Conservation (phyloP, 1,140 invertebrate species). For the Propsilocerus akamusi region DNA sequence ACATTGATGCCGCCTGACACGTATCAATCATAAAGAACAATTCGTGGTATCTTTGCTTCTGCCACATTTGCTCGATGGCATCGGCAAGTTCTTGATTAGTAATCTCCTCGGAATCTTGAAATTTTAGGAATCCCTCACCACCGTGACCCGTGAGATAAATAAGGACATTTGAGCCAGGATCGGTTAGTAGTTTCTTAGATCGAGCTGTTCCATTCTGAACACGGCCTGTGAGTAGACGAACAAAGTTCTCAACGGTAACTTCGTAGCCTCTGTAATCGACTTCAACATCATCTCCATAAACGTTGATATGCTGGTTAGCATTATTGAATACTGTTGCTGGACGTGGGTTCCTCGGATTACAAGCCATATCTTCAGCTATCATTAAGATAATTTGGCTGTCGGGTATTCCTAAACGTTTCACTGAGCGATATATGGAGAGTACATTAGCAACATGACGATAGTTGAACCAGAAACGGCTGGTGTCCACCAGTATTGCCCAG, state of each 20-base stretch:
- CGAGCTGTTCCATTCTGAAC: constrained; percentile 78
- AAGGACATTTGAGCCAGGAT: constrained; percentile 93
- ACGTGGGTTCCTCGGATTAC: constrained; percentile 90
- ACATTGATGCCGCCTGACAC: constrained; percentile 98
- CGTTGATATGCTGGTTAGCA: constrained; percentile 94
- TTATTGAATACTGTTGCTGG: constrained; percentile 98
- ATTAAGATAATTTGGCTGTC: constrained; percentile 95
- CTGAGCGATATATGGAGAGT: constrained; percentile 91
- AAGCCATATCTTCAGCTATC: constrained; percentile 99
- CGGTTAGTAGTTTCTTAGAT: constrained; percentile 87
- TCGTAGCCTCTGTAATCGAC: constrained; percentile 98
- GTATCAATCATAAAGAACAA: constrained; percentile 98
- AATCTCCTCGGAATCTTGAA: constrained; percentile 98
- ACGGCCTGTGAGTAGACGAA: constrained; percentile 83
- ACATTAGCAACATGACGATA: constrained; percentile 99
- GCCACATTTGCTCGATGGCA: constrained; percentile 99
- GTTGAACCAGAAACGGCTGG: constrained; percentile 98
- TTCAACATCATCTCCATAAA: constrained; percentile 98
- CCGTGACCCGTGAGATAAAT: constrained; percentile 97
- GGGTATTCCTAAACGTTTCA: constrained; percentile 93
- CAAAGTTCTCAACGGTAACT: constrained; percentile 97
- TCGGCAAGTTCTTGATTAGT: constrained; percentile 97
- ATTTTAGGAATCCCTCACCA: constrained; percentile 97
- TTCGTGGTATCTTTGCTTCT: constrained; percentile 94
- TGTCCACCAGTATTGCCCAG: constrained; percentile 97